Conservation (phyloP, 1,140 invertebrate genomes). For the Scaptodrosophila lebanonensis region DNA sequence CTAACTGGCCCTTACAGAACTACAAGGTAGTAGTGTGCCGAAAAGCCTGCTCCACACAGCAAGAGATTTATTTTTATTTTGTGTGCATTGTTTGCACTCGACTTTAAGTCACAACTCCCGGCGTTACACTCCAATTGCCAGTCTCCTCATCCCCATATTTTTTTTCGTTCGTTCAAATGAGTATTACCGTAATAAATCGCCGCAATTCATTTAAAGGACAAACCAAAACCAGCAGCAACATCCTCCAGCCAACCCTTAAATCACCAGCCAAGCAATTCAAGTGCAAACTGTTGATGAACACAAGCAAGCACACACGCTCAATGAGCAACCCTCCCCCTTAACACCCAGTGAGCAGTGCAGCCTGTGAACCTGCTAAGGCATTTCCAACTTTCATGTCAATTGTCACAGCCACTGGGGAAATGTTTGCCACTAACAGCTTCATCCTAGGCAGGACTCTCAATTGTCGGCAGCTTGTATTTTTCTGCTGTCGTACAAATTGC, state of each 20-base stretch:
- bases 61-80: slow-evolving; percentile 72
- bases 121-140: too few species aligned
- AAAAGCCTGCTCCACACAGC: neutral
- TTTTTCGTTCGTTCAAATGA: slow-evolving; percentile 62
- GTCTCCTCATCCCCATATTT: slow-evolving; percentile 14
- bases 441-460: too few species aligned
- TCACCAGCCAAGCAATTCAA: slow-evolving; percentile 49
- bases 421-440: neutral
- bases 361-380: slow-evolving; percentile 71
- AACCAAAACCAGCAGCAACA: too few species aligned
- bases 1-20: too few species aligned
- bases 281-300: slow-evolving; percentile 68
- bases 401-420: slow-evolving; percentile 62
- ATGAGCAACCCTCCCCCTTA: slow-evolving; percentile 17
- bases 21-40: too few species aligned
- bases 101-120: slow-evolving; percentile 41
- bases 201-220: slow-evolving; percentile 74
- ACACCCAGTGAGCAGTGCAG: slow-evolving; percentile 44
- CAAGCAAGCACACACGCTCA: slow-evolving; percentile 6
- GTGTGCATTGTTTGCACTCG: slow-evolving; percentile 70
- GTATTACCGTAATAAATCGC: slow-evolving; percentile 76
- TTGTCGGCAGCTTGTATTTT: slow-evolving; percentile 51
- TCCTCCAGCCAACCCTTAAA: slow-evolving; percentile 62
- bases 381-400: slow-evolving; percentile 51
- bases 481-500: slow-evolving; percentile 64